A percentile compares a stretch with the other conserved stretches of the same genome.
Conservation (phyloP, 2,113 vertebrate species). For the Leptocoma aspasia region DNA sequence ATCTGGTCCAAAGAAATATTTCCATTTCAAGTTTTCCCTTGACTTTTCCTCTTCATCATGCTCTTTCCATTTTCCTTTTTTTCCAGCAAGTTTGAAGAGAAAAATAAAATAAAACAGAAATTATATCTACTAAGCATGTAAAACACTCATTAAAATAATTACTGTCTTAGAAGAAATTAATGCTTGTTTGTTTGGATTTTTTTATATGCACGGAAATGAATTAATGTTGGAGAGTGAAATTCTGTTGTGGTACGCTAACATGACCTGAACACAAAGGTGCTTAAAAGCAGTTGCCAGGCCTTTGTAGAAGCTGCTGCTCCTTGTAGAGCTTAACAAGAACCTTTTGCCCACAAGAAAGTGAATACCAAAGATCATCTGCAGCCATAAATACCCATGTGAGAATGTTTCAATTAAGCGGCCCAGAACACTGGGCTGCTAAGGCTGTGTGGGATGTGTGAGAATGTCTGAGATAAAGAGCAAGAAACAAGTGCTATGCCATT, state of each 20-base stretch:
- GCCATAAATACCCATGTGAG: neutral
- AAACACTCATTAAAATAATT: neutral
- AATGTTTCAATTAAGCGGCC: neutral
- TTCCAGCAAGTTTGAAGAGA: neutral
- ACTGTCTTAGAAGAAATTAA: neutral
- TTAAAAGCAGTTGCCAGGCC: neutral
- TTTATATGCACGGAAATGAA: neutral
- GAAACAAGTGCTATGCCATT: neutral
- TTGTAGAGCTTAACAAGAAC: fast-evolving
- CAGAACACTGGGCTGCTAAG: neutral
- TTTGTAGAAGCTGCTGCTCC: neutral
- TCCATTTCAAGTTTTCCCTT: neutral
- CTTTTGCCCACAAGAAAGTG: neutral
- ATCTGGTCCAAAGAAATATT: neutral
- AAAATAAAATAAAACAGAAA: neutral
- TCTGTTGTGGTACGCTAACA: neutral
- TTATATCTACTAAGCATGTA: neutral
- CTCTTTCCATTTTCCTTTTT: neutral
- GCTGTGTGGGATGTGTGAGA: neutral
- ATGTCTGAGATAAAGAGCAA: neutral
- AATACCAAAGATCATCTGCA: neutral
- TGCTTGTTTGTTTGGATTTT: neutral
- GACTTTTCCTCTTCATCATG: neutral
- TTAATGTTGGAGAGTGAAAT: neutral
- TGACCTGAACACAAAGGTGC: neutral